phyloP scores from a whole-genome alignment of 2,888 invertebrate genomes.

The Geotrupes spiniger region DNA sequence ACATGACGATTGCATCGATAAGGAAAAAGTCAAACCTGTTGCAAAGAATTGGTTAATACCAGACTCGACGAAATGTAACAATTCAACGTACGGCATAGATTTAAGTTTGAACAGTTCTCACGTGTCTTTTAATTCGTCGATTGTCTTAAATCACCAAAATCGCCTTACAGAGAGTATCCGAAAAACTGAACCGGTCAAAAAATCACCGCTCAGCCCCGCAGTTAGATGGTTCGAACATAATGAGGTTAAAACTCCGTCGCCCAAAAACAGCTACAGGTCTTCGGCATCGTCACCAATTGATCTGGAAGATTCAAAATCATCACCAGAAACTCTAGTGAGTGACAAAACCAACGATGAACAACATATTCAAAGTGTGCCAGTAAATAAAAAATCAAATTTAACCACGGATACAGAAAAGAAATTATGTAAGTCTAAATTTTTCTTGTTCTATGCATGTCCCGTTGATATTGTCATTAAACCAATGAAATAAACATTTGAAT shows the following conservation, averaged over 20 bases:
- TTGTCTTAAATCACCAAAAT: neutral
- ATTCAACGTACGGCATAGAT: conserved; percentile 40
- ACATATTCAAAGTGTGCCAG: conserved; percentile 11
- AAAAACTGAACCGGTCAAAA: conserved; percentile 9
- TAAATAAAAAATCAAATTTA: conserved; percentile 30
- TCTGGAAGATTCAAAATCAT: conserved; percentile 45
- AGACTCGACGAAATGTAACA: conserved; percentile 39
- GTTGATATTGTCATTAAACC: too few species aligned
- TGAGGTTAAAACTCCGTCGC: conserved; percentile 32
- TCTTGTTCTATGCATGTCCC: neutral
- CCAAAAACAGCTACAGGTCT: conserved; percentile 37
- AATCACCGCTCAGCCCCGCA: conserved; percentile 12
- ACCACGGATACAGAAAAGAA: conserved; percentile 25
- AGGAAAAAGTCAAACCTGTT: conserved; percentile 29
- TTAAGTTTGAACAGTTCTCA: conserved; percentile 32
- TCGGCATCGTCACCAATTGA: conserved; percentile 43
- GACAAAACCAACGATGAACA: conserved; percentile 34
- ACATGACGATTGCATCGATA: conserved; percentile 19
- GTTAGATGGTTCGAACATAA: conserved; percentile 37
- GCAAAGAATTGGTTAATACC: conserved; percentile 50
- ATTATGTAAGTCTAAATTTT: conserved; percentile 25
- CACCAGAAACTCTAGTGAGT: conserved; percentile 38
- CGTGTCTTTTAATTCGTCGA: neutral
- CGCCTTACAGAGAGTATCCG: neutral
- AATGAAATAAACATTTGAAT: too few species aligned